Evolutionary conservation across 2,113 vertebrate genomes (phyloP), one percentile per base, ranked within the genome.

Genomic region (Thomomys bottae): DNA sequence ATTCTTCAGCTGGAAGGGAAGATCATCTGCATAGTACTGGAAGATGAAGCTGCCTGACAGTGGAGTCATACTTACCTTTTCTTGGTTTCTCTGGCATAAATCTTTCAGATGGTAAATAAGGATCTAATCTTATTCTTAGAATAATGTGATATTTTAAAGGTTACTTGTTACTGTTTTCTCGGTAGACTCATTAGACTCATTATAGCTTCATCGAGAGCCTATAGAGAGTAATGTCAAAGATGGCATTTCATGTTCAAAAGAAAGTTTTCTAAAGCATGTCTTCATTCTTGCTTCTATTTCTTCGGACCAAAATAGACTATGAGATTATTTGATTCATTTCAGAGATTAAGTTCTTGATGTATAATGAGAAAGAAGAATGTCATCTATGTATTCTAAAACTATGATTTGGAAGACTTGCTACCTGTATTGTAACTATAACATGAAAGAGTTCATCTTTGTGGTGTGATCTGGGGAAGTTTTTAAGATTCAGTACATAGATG

Each of bases 231-330:
- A 93, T 61, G 86, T 64, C 80, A 34, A 71, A 76, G 70, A 34
- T 23, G 8, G 66, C 4, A 20, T 76, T 71, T 89, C 79, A 61
- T 80, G 17, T 42, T 66, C 32, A 85, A 72, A 87, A 78, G 66
- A 30, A n/a, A 57, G 54, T 75, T 70, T 85, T 30, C 64, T 80
- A 67, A 94, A 88, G 45, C 67, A 38, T 3, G 3, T 67, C 87
- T 88, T 81, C 34, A 73, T 68, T 90, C 84, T 78, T 84, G 20
- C 82, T 30, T 95, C 49, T 42, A 7, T 83, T 85, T 76, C 72
- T 40, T 59, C 45, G 40, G 71, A 54, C 34, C 34, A 66, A 88
- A 92, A 75, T 45, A 66, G 57, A 57, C 38, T 72, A 28, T 23
- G 42, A 34, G 66, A 73, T 11, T 32, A 18, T 78, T 64, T 85